Conservation (phyloP, 2,113 vertebrate species). For the Girardinichthys multiradiatus region DNA sequence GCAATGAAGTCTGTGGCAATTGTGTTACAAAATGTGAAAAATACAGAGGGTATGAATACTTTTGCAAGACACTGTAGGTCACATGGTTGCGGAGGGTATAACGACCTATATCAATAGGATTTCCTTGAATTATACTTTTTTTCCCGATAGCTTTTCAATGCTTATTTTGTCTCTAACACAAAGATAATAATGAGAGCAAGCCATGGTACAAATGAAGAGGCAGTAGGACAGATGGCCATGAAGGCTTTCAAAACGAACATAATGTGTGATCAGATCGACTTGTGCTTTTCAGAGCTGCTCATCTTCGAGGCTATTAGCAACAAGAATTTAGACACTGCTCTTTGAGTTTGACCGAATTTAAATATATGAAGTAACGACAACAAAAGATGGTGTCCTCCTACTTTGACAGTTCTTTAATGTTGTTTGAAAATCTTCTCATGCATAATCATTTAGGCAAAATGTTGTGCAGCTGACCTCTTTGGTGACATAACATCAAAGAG, state of each 20-base stretch:
- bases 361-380: not conserved
- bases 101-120: too few relatives aligned
- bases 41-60: too few relatives aligned
- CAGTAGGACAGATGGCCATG: not conserved
- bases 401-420: too few relatives aligned
- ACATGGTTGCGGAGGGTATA: not conserved
- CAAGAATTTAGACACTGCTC: not conserved
- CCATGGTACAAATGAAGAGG: not conserved
- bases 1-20: too few relatives aligned
- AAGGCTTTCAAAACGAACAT: not conserved
- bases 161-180: not conserved
- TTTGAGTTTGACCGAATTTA: not conserved
- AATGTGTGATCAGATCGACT: not conserved
- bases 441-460: conserved; percentile 29
- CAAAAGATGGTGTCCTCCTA: not conserved
- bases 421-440: conserved; percentile 18
- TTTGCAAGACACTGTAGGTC: not conserved
- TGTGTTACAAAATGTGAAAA: too few relatives aligned
- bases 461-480: not conserved
- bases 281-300: not conserved
- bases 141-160: not conserved
- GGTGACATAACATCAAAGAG: conserved; percentile 33
- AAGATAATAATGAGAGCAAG: too few relatives aligned
- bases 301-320: not conserved
- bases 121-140: not conserved